These are phyloP conservation scores for human (Homo sapiens) DNA, from an alignment of 2,113 vertebrate species.

Conservation along the genomic window GRCh38 chr3:49200001-49200500, in stretches of 20 bases:
- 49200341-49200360: too few relatives aligned
- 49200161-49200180: background rate
- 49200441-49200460: too few relatives aligned
- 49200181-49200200: background rate
- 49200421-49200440: too few relatives aligned
- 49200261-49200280: background rate
- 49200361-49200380: too few relatives aligned
- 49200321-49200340: too few relatives aligned
- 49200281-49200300: too few relatives aligned
- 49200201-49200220: background rate
- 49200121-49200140: background rate
- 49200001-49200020: background rate
- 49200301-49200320: too few relatives aligned
- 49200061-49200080: background rate
- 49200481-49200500: background rate
- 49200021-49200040: background rate
- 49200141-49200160: background rate
- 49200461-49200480: background rate
- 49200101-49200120: background rate
- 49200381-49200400: background rate
- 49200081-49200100: background rate
- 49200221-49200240: background rate
- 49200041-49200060: background rate
- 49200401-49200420: background rate
- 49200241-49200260: background rate